These are phyloP conservation scores for Philaethria dido DNA, from an alignment of 2,888 invertebrate species.

Conservation along the genomic window DNA sequence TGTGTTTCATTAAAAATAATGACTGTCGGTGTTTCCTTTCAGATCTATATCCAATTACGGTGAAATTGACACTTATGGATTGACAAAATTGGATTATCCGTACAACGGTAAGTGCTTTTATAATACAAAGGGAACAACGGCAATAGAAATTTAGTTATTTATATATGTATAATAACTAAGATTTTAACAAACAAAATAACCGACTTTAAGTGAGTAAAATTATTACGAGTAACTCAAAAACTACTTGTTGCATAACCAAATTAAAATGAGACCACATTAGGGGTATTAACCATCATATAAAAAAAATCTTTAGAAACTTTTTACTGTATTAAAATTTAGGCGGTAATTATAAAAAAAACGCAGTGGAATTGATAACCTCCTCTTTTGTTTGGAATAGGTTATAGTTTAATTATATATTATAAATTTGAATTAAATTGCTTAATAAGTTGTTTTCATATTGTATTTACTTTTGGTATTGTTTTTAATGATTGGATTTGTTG, in stretches of 20 bases:
- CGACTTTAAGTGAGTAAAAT: too few species aligned
- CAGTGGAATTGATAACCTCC: too few species aligned
- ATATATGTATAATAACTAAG: constrained; percentile 2
- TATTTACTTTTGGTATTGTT: neutral
- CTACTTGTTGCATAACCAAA: too few species aligned
- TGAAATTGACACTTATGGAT: constrained; percentile 32
- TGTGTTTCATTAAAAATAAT: constrained; percentile 68
- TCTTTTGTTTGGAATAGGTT: too few species aligned
- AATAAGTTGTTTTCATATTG: neutral
- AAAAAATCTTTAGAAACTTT: too few species aligned
- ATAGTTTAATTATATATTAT: too few species aligned
- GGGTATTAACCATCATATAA: too few species aligned
- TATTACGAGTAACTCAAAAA: too few species aligned
- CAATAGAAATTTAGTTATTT: neutral
- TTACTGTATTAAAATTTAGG: too few species aligned
- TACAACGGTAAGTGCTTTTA: constrained; percentile 32
- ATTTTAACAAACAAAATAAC: too few species aligned
- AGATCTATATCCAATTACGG: constrained; percentile 50
- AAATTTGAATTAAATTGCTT: neutral
- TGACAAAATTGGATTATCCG: constrained; percentile 29
- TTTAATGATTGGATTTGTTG: neutral
- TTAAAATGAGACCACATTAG: too few species aligned
- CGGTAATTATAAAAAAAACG: too few species aligned
- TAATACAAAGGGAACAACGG: neutral
- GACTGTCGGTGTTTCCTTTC: constrained; percentile 53